These are phyloP conservation scores for Conopomorpha cramerella DNA, from an alignment of 1,140 invertebrate genomes.

Conservation along the genomic window DNA sequence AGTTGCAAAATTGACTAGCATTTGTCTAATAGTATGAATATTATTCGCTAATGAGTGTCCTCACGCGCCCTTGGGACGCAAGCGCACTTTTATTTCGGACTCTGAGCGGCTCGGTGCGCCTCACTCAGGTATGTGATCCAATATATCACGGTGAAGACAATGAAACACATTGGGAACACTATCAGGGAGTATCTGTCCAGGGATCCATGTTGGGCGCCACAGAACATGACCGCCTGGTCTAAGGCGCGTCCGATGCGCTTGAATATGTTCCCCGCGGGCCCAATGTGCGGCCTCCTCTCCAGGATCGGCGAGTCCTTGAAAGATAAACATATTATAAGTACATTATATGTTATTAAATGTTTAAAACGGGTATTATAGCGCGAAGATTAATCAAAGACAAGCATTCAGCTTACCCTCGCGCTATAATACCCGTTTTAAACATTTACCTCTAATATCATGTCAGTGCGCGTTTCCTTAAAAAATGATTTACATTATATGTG, in stretches of 20 bases:
- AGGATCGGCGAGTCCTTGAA: constrained; percentile 53
- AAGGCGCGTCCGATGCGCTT: constrained; percentile 41
- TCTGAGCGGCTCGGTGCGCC: constrained; percentile 36
- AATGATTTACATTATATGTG: too few relatives aligned
- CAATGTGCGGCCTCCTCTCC: constrained; percentile 33
- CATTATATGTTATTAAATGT: too few relatives aligned
- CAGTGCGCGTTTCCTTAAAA: too few relatives aligned
- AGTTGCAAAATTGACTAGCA: constrained; percentile 21
- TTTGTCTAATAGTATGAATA: constrained; percentile 17
- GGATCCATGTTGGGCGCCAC: constrained; percentile 61
- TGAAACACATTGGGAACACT: constrained; percentile 71
- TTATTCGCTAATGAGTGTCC: too few relatives aligned
- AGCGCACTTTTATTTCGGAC: too few relatives aligned
- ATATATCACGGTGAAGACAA: constrained; percentile 69
- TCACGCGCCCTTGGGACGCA: too few relatives aligned
- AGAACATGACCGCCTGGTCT: constrained; percentile 60
- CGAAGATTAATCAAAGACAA: too few relatives aligned
- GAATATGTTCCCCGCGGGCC: constrained; percentile 22
- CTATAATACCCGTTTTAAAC: too few relatives aligned
- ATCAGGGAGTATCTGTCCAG: constrained; percentile 66
- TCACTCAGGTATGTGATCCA: constrained; percentile 71
- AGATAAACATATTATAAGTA: too few relatives aligned
- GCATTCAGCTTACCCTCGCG: too few relatives aligned
- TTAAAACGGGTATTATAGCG: too few relatives aligned
- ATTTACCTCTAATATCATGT: too few relatives aligned